These are phyloP conservation scores for Myotis planiceps DNA, from an alignment of 2,797 vertebrate genomes.

Conservation along the genomic window DNA sequence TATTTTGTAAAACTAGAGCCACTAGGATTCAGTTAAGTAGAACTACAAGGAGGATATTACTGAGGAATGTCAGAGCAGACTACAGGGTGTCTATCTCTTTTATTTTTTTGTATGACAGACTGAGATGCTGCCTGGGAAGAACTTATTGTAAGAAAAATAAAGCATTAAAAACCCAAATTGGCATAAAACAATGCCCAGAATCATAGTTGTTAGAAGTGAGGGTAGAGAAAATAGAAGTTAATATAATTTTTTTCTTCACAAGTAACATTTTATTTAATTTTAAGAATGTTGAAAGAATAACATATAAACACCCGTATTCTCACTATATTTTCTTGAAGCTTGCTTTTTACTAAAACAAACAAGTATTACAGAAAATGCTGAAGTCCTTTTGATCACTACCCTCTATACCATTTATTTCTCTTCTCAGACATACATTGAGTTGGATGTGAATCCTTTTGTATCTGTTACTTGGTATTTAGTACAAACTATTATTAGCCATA, in stretches of 20 bases:
- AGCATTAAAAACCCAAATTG: neutral
- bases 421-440: neutral
- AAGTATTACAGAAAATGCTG: neutral
- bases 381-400: neutral
- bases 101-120: neutral
- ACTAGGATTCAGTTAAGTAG: neutral
- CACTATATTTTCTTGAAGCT: neutral
- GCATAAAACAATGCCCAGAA: neutral
- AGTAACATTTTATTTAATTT: constrained; percentile 36
- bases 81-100: neutral
- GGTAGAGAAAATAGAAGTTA: neutral
- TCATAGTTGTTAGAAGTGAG: neutral
- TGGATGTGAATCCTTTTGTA: neutral
- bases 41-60: neutral
- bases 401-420: neutral
- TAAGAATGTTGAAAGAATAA: constrained; percentile 48
- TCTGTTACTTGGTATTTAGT: neutral
- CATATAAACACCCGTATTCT: neutral
- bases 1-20: neutral
- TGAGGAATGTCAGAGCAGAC: constrained; percentile 7
- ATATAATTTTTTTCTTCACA: neutral
- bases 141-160: constrained; percentile 20
- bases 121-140: neutral
- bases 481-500: neutral
- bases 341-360: constrained; percentile 8